Percentiles rank a stretch among this genome's conserved stretches.
These are phyloP conservation scores for Trochalopteron elliotii DNA, from an alignment of 2,113 vertebrate species.

Conservation along the genomic window DNA sequence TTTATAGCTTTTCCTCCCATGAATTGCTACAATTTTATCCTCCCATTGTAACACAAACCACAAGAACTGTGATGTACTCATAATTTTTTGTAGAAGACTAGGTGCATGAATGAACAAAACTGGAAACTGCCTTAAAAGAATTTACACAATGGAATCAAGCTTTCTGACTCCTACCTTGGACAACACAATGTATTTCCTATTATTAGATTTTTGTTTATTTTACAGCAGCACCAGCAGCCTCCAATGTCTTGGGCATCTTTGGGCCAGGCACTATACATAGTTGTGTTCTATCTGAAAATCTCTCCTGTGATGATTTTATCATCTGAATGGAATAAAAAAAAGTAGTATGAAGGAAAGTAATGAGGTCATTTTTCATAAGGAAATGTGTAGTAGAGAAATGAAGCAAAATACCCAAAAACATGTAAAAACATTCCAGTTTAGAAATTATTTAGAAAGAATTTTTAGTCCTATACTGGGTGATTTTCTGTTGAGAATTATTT, in stretches of 20 bases:
- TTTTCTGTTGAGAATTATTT: background rate
- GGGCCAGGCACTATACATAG: background rate
- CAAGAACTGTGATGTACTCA: conserved; percentile 34
- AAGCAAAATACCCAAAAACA: background rate
- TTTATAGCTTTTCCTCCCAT: conserved; percentile 63
- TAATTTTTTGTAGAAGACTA: background rate
- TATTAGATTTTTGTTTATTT: background rate
- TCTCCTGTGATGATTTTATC: background rate
- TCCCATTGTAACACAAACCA: conserved; percentile 23
- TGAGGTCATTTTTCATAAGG: background rate
- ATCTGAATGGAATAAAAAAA: background rate
- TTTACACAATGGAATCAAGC: background rate
- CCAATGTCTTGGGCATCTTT: background rate
- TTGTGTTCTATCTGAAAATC: background rate
- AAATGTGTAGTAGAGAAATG: background rate
- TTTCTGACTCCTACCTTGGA: background rate
- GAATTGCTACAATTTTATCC: conserved; percentile 61
- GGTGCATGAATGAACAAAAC: background rate
- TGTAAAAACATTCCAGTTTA: background rate
- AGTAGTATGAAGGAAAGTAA: background rate
- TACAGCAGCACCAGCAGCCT: background rate
- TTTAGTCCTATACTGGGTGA: background rate
- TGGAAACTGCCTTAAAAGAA: background rate
- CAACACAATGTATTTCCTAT: background rate
- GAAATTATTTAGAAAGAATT: background rate